Base-by-base conservation (phyloP, 92 coral and sea anemone genomes). In the Phymanthus crucifer region DNA sequence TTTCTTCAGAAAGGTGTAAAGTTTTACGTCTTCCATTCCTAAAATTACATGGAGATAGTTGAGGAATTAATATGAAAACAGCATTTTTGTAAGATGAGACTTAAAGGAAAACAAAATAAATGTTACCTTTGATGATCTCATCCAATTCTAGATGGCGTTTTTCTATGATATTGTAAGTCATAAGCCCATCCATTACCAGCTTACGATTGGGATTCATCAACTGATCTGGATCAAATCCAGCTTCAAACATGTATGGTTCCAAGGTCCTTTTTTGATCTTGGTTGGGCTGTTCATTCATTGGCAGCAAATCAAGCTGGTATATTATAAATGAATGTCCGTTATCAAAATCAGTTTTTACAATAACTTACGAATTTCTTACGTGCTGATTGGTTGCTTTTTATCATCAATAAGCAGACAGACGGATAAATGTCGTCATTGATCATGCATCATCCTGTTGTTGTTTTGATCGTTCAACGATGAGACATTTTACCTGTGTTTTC, bases 21-120 rank as follows among this genome's bases (percentile, higher is more conserved):
- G 72, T 67, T 19, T 67, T 67, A 67, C 72, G 1, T 67, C 72
- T 67, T 67, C 72, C 38, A 67, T 67, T 67, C 72, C 72, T 67
- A 67, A 67, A 67, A 14, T 32, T 43, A 43, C 48, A 43, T 43
- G 13, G 6, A 43, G 48, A 43, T 6, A 43, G 48, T 43, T 6
- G 6, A 43, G 48, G 13, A 43, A 43, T 43, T n/a, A n/a, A n/a
- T n/a, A 43, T 43, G 48, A 43, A 43, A 43, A 26, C 70, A 27
- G 27, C 32, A 67, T 12, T 27, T 3, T 67, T 67, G 13, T 1
- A 29, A 67, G 13, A 32, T 32, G 12, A 14, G 13, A 12, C 72
- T 67, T 67, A 35, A 29, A 32, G 1, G 29, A 1, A 67, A 56
- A 56, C 3, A 23, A 12, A 19, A 27, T 32, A 67, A 67, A 1